These are phyloP conservation scores for Anniella stebbinsi DNA, from an alignment of 2,797 vertebrate species.

Conservation along the genomic window DNA sequence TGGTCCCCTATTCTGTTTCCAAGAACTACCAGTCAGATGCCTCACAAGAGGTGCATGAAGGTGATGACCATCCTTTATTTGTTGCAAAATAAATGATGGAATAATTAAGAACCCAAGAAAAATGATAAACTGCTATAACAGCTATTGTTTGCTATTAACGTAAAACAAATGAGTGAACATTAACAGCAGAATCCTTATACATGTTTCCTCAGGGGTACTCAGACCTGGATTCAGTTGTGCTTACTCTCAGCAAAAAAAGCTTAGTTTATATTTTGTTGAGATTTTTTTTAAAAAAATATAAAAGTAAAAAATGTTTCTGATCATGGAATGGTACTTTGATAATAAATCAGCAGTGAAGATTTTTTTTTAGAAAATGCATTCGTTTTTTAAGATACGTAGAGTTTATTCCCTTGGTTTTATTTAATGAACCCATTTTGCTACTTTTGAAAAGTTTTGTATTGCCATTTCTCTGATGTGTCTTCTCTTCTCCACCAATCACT, in stretches of 20 bases:
- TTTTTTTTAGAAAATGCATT: slow-evolving; percentile 29
- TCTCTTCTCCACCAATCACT: slow-evolving; percentile 29
- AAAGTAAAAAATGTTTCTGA: neutral
- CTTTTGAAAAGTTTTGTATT: slow-evolving; percentile 6
- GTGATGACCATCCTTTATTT: too few relatives aligned
- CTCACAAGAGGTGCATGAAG: neutral
- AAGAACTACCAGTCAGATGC: neutral
- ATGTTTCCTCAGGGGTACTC: neutral
- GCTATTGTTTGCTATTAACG: neutral
- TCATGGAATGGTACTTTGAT: neutral
- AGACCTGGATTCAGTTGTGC: too few relatives aligned
- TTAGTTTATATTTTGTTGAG: neutral
- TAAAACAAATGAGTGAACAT: neutral
- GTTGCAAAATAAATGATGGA: neutral
- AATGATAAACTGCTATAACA: neutral
- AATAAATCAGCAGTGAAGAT: neutral
- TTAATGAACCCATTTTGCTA: neutral
- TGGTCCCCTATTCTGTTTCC: neutral
- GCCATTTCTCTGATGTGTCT: neutral
- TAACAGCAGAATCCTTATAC: too few relatives aligned
- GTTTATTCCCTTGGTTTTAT: slow-evolving; percentile 10
- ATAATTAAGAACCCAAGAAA: neutral
- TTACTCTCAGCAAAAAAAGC: neutral
- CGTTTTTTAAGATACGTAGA: neutral
- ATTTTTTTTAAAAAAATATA: neutral